Base-by-base conservation (phyloP, 2,797 vertebrate genomes). In the Ciconia nigra region DNA sequence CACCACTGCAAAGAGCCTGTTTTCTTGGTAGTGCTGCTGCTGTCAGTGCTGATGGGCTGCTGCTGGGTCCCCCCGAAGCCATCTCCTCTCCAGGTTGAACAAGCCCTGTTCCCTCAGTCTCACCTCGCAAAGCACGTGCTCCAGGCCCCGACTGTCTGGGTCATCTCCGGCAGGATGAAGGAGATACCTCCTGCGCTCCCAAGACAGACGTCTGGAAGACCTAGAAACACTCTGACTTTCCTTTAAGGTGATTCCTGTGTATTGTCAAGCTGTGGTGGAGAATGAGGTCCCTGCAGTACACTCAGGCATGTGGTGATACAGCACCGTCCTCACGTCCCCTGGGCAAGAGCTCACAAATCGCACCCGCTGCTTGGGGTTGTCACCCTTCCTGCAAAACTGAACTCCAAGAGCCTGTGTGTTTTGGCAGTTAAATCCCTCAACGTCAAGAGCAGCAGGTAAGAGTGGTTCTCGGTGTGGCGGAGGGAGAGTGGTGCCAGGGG, bases 181-280 rank as follows among this genome's bases (percentile, higher is more conserved):
- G 51, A 92, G 59, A 20, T 12, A 39, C 37, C 42, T 79, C 35
- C 66, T 49, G 58, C 5, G 3, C 39, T 89, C 79, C 79, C 88
- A 29, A 44, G 37, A 20, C 37, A 76, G 66, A 12, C 1, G 3
- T 8, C 78, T 87, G 55, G 61, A 37, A 93, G 77, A 78, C 89
- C 73, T 63, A 87, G 84, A 94, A 84, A 90, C 51, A 29, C 24
- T 87, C 39, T 37, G 81, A 26, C 66, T 70, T 80, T 73, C 47
- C 20, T 72, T 54, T 86, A 77, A 71, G 72, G 86, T 8, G 55
- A 77, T 51, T 18, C 51, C 39, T 73, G 44, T 1, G 2, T 17
- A 8, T 18, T 10, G 13, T n/a, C 24, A 4, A 39, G 46, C 65
- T n/a, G 10, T 5, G 31, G 15, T n/a, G 22, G 37, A 52, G 37